phyloP scores from a whole-genome alignment of 2,797 vertebrate genomes.

The Macrochelys suwanniensis region DNA sequence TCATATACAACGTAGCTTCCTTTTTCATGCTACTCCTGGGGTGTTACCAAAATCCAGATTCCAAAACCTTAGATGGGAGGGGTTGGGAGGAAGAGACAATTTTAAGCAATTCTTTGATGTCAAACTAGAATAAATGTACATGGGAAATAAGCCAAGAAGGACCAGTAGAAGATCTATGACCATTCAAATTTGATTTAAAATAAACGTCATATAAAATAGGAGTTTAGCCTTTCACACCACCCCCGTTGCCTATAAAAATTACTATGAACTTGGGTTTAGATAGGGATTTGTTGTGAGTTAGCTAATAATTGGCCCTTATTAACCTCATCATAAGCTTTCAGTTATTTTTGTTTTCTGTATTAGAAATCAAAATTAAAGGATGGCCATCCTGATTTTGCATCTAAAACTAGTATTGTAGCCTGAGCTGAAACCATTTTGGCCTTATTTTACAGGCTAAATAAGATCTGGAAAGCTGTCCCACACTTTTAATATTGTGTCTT shows the following conservation, averaged over 20 bases:
- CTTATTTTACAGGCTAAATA: conserved; percentile 11
- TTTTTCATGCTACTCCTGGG: background rate
- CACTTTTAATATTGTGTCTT: conserved; percentile 65
- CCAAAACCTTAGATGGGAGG: background rate
- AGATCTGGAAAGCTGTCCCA: conserved; percentile 57
- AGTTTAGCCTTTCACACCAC: background rate
- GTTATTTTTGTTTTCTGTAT: conserved; percentile 69
- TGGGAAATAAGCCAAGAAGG: conserved; percentile 7
- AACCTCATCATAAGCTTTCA: conserved; percentile 34
- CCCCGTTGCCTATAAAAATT: background rate
- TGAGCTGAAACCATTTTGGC: conserved; percentile 64
- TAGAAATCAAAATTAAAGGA: conserved; percentile 72
- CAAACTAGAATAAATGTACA: conserved; percentile 9
- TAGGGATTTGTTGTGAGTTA: conserved; percentile 17
- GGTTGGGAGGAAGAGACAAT: background rate
- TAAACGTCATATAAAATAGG: background rate
- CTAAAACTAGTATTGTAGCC: conserved; percentile 61
- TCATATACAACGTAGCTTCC: background rate
- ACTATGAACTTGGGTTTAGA: background rate
- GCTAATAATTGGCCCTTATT: conserved; percentile 32
- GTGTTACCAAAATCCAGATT: conserved; percentile 14
- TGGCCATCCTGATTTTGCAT: conserved; percentile 61
- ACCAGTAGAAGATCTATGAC: background rate
- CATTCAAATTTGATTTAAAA: background rate
- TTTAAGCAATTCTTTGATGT: background rate